Evolutionary conservation across 2,888 invertebrate genomes (phyloP), one percentile per base, ranked within the genome.

Genomic region (Syritta pipiens): DNA sequence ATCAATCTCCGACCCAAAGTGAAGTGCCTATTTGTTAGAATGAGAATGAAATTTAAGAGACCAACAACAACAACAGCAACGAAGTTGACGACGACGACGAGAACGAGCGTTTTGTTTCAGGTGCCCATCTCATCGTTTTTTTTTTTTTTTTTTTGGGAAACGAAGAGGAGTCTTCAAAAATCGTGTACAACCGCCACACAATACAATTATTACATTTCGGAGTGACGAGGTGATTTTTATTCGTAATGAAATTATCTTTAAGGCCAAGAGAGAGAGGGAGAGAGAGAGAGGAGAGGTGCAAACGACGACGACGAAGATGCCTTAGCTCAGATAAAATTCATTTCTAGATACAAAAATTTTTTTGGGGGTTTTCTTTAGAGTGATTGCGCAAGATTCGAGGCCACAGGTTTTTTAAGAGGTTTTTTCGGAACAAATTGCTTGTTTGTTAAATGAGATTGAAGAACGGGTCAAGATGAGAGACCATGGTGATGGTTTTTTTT

Each of bases 1-100:
- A 79, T 79, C 79, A 79, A 79, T 79, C 79, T 74, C 46, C 17
- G 37, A 35, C 30, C 68, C n/a, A 51, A 42, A 57, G 51, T 74
- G 79, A 74, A 79, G 79, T 79, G 51, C 62, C 67, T 79, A 79
- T 74, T 68, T 79, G 74, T 79, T 74, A 79, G 79, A 74, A 74
- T 62, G 60, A 62, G 74, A 79, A 68, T 74, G 62, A 60, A 48
- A 12, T 59, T 49, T 49, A 7, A 1, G 4, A 10, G 37, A n/a
- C 14, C 14, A 12, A 14, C 14, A 10, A 10, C 12, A 12, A 3
- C 12, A 35, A 4, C 32, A 12, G 32, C 10, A n/a, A n/a, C n/a
- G n/a, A n/a, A n/a, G n/a, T n/a, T n/a, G n/a, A n/a, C n/a, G n/a
- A n/a, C n/a, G n/a, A n/a, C n/a, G n/a, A n/a, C n/a, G n/a, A n/a